Evolutionary conservation across 1,140 invertebrate genomes (phyloP), one percentile per base, ranked within the genome.

Genomic region (Psix sp.): DNA sequence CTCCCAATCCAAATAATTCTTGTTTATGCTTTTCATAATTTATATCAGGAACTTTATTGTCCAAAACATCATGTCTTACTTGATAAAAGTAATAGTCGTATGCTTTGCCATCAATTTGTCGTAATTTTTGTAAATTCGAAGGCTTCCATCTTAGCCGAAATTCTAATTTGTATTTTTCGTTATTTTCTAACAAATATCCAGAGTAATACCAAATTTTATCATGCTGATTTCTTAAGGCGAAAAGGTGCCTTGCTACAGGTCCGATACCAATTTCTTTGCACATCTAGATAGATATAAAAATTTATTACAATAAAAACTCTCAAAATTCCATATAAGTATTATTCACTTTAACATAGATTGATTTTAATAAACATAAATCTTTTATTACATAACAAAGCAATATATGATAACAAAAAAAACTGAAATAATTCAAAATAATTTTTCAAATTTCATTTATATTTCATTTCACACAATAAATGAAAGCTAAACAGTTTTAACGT

Each of bases 21-120:
- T 90, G 85, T 82, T 93, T 93, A 67, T 92, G 90, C 60, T 91
- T 91, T 24, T 93, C 91, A 86, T 93, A 94, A 54, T 90, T 89
- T 46, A 95, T 91, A 80, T 94, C 93, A 13, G 90, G 88, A 65
- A 97, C 92, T 78, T 91, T 91, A 77, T 92, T 94, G 35, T 93
- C 88, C 26, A 95, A 86, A 11, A 96, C 91, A 89, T 96, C 95
- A 78, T 89, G 88, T 26, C 93, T 87, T 20, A 92, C 92, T 91
- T 97, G 95, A 83, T 92, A 90, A 83, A 95, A 96, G 81, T 93
- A 94, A 85, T 95, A 96, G 77, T 95, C 90, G 79, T 94, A 95
- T 9, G 94, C 92, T 45, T 90, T 89, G 15, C 84, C 71, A 86
- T 96, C 95, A 26, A 93, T 84, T 49, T 89, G 88, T 62, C 90